Percentiles rank a stretch among this genome's conserved stretches.
Evolutionary conservation across 2,888 invertebrate species (phyloP).

Genomic region (Bellardia pandia): DNA sequence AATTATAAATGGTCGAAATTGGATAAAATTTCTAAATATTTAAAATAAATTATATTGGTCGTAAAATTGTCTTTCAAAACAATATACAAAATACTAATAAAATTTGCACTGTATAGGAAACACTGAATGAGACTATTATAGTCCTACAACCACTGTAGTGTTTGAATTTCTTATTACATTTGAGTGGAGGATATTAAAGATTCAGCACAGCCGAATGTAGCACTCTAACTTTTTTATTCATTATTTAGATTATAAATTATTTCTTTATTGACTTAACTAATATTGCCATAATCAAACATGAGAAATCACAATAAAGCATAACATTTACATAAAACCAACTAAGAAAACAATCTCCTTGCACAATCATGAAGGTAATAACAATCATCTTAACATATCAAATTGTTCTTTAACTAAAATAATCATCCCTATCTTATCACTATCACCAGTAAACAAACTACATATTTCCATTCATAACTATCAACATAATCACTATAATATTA

Average conservation of each 20-base stretch:
- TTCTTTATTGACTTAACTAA: not conserved
- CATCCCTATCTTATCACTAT: not conserved
- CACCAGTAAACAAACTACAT: not conserved
- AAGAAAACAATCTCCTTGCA: not conserved
- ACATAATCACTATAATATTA: not conserved
- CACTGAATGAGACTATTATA: too few species aligned
- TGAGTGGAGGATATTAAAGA: too few species aligned
- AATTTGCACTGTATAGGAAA: too few species aligned
- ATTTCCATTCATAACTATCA: slow-evolving; percentile 1
- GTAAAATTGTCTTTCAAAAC: too few species aligned
- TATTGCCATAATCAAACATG: not conserved
- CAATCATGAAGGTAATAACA: not conserved
- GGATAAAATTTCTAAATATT: too few species aligned
- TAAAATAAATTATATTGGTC: too few species aligned
- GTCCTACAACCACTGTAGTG: too few species aligned
- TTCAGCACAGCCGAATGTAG: too few species aligned
- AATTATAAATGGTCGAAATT: too few species aligned
- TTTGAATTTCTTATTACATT: too few species aligned
- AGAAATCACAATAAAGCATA: not conserved
- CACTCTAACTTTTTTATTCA: not conserved
- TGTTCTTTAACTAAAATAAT: slow-evolving; percentile 2
- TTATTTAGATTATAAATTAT: not conserved
- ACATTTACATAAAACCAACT: not conserved
- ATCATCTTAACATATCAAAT: slow-evolving; percentile 14
- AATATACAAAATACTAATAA: too few species aligned